Percentiles rank a stretch among this genome's conserved stretches.
Evolutionary conservation across 1,140 invertebrate species (phyloP).

Genomic region (Euwallacea similis): DNA sequence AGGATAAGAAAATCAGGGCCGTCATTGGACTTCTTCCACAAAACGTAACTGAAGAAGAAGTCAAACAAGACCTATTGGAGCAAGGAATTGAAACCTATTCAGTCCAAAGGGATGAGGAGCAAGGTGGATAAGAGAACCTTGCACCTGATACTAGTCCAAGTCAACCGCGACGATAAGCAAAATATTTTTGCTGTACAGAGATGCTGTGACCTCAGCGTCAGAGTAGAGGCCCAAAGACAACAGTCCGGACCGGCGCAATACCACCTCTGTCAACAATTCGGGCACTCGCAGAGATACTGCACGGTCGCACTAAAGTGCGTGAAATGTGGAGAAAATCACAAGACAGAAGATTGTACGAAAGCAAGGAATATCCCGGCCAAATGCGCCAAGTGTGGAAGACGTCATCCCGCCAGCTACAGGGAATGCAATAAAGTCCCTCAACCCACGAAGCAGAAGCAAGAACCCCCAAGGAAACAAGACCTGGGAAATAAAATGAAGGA

Average conservation of each 20-base stretch:
- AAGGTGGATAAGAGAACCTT: background rate
- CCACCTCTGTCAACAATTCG: background rate
- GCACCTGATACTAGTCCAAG: background rate
- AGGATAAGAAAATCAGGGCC: background rate
- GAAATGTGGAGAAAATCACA: background rate
- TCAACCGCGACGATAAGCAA: background rate
- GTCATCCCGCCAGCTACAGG: too few species aligned
- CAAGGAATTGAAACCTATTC: background rate
- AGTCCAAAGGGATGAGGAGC: background rate
- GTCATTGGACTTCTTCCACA: background rate
- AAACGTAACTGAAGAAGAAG: background rate
- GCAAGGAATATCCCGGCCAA: too few species aligned
- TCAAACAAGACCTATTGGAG: background rate
- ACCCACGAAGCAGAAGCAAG: too few species aligned
- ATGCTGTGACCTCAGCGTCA: background rate
- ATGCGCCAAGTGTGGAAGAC: too few species aligned
- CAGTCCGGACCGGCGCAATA: background rate
- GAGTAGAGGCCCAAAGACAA: background rate
- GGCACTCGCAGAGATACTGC: background rate
- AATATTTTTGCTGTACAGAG: background rate
- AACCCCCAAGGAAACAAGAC: too few species aligned
- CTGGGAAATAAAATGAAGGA: too few species aligned
- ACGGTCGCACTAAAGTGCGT: background rate
- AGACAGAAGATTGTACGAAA: background rate
- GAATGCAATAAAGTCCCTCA: too few species aligned